A percentile compares a stretch with the other conserved stretches of the same genome.
Evolutionary conservation across 2,797 vertebrate genomes (phyloP).

Genomic region (Rhodeus uyekii): DNA sequence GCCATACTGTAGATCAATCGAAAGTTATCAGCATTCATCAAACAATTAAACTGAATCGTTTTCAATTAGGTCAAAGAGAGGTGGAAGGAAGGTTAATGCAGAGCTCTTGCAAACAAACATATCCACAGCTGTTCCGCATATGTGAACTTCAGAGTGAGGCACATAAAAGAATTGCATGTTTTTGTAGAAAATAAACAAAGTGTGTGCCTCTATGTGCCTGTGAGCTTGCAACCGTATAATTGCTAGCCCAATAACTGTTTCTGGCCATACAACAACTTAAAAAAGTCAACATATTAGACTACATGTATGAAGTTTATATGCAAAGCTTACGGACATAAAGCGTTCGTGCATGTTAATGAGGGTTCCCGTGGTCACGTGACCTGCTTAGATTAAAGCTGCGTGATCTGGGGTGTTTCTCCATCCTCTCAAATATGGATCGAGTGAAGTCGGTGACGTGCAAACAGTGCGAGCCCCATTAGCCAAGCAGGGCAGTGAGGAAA

Average conservation of each 20-base stretch:
- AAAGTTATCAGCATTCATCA: conserved; percentile 45
- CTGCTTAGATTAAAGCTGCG: conserved; percentile 8
- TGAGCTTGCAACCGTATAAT: conserved; percentile 41
- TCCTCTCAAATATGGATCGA: conserved; percentile 43
- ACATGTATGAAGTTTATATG: not conserved
- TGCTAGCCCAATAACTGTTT: conserved; percentile 38
- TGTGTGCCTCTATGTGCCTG: conserved; percentile 32
- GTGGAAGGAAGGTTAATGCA: conserved; percentile 54
- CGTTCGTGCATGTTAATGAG: not conserved
- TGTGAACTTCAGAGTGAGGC: conserved; percentile 69
- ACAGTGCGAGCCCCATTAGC: conserved; percentile 59
- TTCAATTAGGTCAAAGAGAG: conserved; percentile 53
- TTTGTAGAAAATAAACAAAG: conserved; percentile 48
- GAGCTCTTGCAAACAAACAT: conserved; percentile 53
- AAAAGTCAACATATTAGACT: not conserved
- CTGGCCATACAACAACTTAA: conserved; percentile 18
- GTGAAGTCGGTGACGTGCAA: conserved; percentile 53
- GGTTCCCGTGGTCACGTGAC: conserved; percentile 10
- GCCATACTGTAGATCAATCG: conserved; percentile 42
- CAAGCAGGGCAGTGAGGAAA: conserved; percentile 57
- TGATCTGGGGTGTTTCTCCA: conserved; percentile 38
- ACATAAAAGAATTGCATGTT: conserved; percentile 79
- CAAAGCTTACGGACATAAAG: conserved; percentile 1
- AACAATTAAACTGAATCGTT: conserved; percentile 49
- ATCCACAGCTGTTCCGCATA: conserved; percentile 74